A percentile compares a stretch with the other conserved stretches of the same genome.
phyloP scores from a whole-genome alignment of 2,888 invertebrate species.

The Orchestes rusci region DNA sequence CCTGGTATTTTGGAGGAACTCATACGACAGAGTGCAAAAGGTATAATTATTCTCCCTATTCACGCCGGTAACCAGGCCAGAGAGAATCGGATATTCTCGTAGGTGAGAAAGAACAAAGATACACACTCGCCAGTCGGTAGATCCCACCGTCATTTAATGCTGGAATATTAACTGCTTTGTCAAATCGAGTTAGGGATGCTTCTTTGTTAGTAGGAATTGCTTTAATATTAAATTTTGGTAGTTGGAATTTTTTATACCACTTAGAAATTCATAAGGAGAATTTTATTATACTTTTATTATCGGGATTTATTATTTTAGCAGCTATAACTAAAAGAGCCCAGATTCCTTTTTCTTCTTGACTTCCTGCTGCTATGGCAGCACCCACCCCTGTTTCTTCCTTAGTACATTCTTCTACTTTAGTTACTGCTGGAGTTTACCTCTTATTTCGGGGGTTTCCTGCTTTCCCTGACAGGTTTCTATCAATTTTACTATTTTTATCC shows the following conservation, averaged over 20 bases:
- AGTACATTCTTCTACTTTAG: slow-evolving; percentile 41
- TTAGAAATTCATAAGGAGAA: slow-evolving; percentile 15
- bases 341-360: slow-evolving; percentile 70
- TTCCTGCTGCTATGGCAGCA: slow-evolving; percentile 50
- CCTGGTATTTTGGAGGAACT: too few species aligned
- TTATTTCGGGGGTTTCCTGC: slow-evolving; percentile 63
- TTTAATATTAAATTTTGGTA: slow-evolving; percentile 21
- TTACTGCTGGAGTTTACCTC: slow-evolving; percentile 67
- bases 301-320: slow-evolving; percentile 38
- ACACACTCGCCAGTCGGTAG: too few species aligned
- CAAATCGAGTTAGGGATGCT: slow-evolving; percentile 68
- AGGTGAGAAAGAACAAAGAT: too few species aligned
- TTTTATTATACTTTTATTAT: slow-evolving; percentile 10
- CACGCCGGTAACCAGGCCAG: too few species aligned
- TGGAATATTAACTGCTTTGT: slow-evolving; percentile 63
- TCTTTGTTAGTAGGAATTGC: slow-evolving; percentile 49
- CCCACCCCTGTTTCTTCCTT: slow-evolving; percentile 54
- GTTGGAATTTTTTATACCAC: slow-evolving; percentile 22
- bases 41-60: too few species aligned
- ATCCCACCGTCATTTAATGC: slow-evolving; percentile 57
- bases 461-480: slow-evolving; percentile 34
- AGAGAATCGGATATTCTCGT: too few species aligned
- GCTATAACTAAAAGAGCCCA: slow-evolving; percentile 73
- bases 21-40: too few species aligned
- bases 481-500: slow-evolving; percentile 51